Evolutionary conservation across 2,113 vertebrate genomes (phyloP).

Genomic region (Eurypyga helias): DNA sequence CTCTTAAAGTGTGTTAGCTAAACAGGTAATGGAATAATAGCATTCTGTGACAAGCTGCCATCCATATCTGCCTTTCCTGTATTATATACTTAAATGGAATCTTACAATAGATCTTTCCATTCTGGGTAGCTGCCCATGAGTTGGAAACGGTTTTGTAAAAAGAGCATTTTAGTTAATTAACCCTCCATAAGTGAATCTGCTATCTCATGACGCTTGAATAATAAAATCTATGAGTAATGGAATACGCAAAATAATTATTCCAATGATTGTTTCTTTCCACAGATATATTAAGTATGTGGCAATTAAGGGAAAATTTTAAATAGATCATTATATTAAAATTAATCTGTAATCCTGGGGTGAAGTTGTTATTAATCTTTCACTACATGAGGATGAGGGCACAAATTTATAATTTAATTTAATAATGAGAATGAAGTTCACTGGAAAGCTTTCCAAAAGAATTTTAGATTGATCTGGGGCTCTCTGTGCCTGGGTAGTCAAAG

Average conservation of each 20-base stretch:
- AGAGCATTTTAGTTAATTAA: slow-evolving; percentile 28
- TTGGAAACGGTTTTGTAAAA: neutral
- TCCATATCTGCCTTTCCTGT: neutral
- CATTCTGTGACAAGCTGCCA: neutral
- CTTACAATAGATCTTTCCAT: slow-evolving; percentile 23
- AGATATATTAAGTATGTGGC: neutral
- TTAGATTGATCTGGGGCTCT: neutral
- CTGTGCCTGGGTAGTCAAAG: neutral
- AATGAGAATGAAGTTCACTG: neutral
- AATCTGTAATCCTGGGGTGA: neutral
- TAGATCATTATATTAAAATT: slow-evolving; percentile 29
- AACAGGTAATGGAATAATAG: neutral
- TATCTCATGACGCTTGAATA: neutral
- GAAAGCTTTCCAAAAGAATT: neutral
- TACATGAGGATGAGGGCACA: neutral
- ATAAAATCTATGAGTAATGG: neutral
- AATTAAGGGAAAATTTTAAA: neutral
- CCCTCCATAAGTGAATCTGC: slow-evolving; percentile 4
- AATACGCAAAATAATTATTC: neutral
- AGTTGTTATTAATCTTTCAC: neutral
- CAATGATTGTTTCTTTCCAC: slow-evolving; percentile 1
- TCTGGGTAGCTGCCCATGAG: neutral
- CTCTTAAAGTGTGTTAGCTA: neutral
- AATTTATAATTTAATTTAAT: neutral
- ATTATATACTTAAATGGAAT: slow-evolving; percentile 7